Evolutionary conservation across 92 coral and sea anemone species (phyloP).

Genomic region (Pocillopora grandis): DNA sequence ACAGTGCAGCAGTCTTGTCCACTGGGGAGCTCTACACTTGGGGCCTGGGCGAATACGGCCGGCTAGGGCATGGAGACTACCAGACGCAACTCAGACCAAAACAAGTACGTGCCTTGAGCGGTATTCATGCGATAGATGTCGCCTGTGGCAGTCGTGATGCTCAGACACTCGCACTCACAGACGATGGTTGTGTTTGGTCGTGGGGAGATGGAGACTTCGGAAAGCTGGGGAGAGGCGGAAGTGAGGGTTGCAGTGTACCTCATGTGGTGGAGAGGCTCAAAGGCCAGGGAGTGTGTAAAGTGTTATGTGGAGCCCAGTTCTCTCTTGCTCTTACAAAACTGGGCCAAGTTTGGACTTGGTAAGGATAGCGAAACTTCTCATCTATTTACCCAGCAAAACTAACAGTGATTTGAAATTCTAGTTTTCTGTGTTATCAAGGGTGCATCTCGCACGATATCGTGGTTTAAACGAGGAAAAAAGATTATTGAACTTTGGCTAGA

Average conservation of each 20-base stretch:
- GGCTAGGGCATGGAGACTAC: constrained; percentile 97
- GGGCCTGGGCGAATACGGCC: constrained; percentile 99
- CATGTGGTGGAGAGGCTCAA: constrained; percentile 92
- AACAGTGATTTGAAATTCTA: not conserved
- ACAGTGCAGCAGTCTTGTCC: constrained; percentile 87
- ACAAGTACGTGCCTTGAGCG: constrained; percentile 80
- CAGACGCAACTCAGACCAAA: constrained; percentile 86
- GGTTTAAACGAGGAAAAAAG: too few species aligned
- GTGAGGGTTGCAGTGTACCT: constrained; percentile 98
- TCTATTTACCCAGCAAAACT: not conserved
- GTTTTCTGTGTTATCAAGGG: not conserved
- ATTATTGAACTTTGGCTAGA: too few species aligned
- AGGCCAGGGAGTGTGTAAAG: constrained; percentile 92
- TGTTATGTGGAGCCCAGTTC: constrained; percentile 98
- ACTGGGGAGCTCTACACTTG: constrained; percentile 91
- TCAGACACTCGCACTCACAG: constrained; percentile 94
- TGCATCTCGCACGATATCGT: too few species aligned
- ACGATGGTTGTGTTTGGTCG: constrained; percentile 95
- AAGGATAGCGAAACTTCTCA: constrained; percentile 22
- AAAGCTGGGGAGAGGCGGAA: constrained; percentile 97
- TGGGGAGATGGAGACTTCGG: constrained; percentile 99
- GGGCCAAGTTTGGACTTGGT: constrained; percentile 98
- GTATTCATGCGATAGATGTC: constrained; percentile 86
- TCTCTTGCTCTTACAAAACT: constrained; percentile 90
- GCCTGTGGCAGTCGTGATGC: constrained; percentile 99